Conservation (phyloP, 2,113 vertebrate species). For the Gadus chalcogrammus region DNA sequence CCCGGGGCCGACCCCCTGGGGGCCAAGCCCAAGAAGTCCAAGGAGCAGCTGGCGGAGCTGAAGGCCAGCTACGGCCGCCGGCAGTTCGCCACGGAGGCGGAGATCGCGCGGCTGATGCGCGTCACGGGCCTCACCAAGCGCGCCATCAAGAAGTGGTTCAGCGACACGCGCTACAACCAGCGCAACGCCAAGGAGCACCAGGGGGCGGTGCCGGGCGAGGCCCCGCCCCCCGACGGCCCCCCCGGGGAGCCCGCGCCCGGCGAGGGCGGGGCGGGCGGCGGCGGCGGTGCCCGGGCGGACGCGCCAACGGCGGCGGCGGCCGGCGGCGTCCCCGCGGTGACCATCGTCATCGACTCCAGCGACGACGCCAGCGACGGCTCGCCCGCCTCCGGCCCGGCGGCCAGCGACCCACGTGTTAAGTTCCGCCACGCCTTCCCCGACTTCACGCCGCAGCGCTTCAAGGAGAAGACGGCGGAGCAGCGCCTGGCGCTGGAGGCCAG, state of each 20-base stretch:
- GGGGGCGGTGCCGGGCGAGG: conserved; percentile 61
- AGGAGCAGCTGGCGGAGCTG: conserved; percentile 91
- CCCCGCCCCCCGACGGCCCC: background rate
- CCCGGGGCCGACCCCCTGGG: conserved; percentile 71
- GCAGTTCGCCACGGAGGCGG: conserved; percentile 89
- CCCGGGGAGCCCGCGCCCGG: conserved; percentile 60
- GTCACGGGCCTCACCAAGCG: conserved; percentile 91
- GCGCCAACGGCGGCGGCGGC: conserved; percentile 2
- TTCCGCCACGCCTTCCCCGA: conserved; percentile 85
- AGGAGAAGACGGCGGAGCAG: conserved; percentile 92
- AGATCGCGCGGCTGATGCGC: conserved; percentile 92
- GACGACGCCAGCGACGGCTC: conserved; percentile 83
- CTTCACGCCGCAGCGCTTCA: conserved; percentile 89
- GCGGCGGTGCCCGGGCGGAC: conserved; percentile 60
- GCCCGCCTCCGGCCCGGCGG: conserved; percentile 22
- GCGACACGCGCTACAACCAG: conserved; percentile 97
- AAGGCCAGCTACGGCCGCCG: conserved; percentile 92
- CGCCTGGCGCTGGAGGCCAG: conserved; percentile 85
- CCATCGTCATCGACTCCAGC: conserved; percentile 92
- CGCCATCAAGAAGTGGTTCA: conserved; percentile 99
- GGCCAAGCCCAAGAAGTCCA: conserved; percentile 93
- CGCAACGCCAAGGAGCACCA: conserved; percentile 94
- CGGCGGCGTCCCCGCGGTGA: conserved; percentile 41
- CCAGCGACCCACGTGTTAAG: conserved; percentile 72
- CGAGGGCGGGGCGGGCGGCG: conserved; percentile 58